phyloP scores from a whole-genome alignment of 2,113 vertebrate genomes.

The Neolamprologus brichardi region DNA sequence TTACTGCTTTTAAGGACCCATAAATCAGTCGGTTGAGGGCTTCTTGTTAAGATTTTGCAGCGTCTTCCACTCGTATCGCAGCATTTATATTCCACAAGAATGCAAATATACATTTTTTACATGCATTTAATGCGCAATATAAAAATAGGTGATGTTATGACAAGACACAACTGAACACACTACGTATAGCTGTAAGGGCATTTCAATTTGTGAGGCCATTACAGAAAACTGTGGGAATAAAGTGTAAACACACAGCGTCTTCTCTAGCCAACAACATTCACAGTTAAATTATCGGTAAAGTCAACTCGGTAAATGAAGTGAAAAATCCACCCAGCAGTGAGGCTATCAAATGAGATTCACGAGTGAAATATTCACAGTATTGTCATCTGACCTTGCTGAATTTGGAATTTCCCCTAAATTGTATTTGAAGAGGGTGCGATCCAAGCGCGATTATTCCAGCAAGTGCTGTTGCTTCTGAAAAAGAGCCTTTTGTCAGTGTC shows the following conservation, averaged over 20 bases:
- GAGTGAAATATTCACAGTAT: background rate
- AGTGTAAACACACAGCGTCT: background rate
- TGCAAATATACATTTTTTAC: background rate
- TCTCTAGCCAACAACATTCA: background rate
- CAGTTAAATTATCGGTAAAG: background rate
- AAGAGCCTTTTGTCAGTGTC: conserved; percentile 5
- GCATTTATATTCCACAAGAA: conserved; percentile 18
- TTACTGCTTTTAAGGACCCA: conserved; percentile 45
- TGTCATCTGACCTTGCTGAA: background rate
- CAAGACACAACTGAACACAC: background rate
- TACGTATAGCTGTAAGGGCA: background rate
- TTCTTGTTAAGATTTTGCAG: background rate
- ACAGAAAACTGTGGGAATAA: background rate
- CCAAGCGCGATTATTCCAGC: background rate
- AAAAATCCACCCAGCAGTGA: background rate
- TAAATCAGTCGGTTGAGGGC: conserved; percentile 56
- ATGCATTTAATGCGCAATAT: background rate
- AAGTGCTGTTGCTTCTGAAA: background rate
- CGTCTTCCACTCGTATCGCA: conserved; percentile 7
- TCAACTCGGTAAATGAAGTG: background rate
- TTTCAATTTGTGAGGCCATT: background rate
- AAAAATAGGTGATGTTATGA: background rate
- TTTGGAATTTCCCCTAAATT: background rate
- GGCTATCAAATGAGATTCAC: background rate
- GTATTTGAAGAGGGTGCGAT: conserved; percentile 1